phyloP scores from a whole-genome alignment of 1,140 invertebrate species.

The Oscheius sp. region DNA sequence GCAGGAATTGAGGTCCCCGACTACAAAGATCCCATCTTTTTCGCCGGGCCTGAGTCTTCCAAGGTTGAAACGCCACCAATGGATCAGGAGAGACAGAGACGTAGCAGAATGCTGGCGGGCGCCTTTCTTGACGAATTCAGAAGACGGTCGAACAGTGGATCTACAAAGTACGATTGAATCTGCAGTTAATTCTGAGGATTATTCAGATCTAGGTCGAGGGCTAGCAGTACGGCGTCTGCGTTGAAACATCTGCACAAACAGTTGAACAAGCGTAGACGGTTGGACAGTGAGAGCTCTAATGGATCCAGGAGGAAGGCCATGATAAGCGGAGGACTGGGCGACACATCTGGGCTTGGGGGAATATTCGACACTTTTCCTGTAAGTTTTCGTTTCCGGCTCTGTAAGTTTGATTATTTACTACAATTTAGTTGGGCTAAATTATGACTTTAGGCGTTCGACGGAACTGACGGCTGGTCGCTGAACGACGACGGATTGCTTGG shows the following conservation, averaged over 20 bases:
- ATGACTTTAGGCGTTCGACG: neutral
- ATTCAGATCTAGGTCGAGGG: slow-evolving; percentile 22
- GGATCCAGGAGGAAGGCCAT: slow-evolving; percentile 17
- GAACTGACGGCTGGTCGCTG: neutral
- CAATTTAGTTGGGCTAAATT: too few relatives aligned
- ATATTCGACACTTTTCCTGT: too few relatives aligned
- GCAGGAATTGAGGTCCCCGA: slow-evolving; percentile 1
- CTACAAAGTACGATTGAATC: slow-evolving; percentile 1
- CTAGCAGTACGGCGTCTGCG: slow-evolving; percentile 21
- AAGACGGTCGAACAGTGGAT: slow-evolving; percentile 17
- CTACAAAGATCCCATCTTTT: slow-evolving; percentile 7
- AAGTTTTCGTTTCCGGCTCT: neutral
- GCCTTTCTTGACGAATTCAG: neutral
- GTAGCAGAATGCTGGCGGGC: neutral
- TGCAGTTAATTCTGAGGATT: neutral
- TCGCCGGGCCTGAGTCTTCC: neutral
- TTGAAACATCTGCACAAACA: slow-evolving; percentile 13
- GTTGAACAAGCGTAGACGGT: slow-evolving; percentile 4
- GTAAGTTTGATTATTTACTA: neutral
- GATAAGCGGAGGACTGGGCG: slow-evolving; percentile 1
- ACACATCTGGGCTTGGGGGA: neutral
- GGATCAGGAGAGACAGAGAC: neutral
- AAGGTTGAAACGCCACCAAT: neutral
- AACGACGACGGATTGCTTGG: slow-evolving; percentile 1
- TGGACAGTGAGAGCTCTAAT: slow-evolving; percentile 29